A percentile compares a stretch with the other conserved stretches of the same genome.
Evolutionary conservation across 2,113 vertebrate species (phyloP).

Genomic region (Ceyx melanurus): DNA sequence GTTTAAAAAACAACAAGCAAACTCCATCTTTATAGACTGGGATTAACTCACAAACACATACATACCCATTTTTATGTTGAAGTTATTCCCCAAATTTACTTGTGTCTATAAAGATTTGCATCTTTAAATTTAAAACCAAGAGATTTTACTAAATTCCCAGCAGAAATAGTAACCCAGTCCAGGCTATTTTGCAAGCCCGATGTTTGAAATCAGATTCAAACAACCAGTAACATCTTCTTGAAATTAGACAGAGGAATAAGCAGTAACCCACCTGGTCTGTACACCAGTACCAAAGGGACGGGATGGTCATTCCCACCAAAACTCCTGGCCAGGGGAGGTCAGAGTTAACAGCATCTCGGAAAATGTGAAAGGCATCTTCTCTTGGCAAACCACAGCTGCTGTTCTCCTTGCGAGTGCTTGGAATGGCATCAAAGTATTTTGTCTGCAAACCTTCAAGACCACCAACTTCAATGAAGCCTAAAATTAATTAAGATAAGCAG

Average conservation of each 20-base stretch:
- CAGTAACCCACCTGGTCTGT: conserved; percentile 88
- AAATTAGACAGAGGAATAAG: rapidly evolving
- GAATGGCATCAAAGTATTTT: conserved; percentile 83
- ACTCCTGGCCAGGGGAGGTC: conserved; percentile 96
- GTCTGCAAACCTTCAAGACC: conserved; percentile 85
- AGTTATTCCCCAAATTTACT: neutral
- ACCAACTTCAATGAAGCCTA: conserved; percentile 88
- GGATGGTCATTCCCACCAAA: conserved; percentile 91
- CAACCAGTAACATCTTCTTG: neutral
- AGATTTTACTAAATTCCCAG: neutral
- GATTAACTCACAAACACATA: neutral
- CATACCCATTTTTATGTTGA: neutral
- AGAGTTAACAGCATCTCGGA: conserved; percentile 88
- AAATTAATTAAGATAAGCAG: neutral
- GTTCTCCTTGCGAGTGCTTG: conserved; percentile 80
- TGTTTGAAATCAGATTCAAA: neutral
- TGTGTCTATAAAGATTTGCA: neutral
- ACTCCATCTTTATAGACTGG: neutral
- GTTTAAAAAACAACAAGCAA: neutral
- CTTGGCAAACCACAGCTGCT: conserved; percentile 90
- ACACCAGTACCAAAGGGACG: conserved; percentile 98
- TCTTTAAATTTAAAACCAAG: neutral
- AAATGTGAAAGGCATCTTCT: conserved; percentile 90
- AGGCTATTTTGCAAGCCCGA: neutral
- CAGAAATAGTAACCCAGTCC: neutral